phyloP scores from a whole-genome alignment of 2,797 vertebrate genomes.

The Sorex maritimensis region DNA sequence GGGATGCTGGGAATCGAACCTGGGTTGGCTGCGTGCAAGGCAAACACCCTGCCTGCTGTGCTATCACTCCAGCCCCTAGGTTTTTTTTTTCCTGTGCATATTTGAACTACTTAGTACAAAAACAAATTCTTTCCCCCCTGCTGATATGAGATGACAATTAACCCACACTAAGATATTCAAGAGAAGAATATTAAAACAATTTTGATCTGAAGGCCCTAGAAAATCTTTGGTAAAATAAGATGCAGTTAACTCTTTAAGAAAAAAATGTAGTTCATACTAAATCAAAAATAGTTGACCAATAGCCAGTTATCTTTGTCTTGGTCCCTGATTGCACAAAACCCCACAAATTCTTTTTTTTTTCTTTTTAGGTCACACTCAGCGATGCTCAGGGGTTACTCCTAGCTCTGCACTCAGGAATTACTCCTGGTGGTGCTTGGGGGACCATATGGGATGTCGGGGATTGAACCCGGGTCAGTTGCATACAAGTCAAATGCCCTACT shows the following conservation, averaged over 20 bases:
- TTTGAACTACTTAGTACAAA: slow-evolving; percentile 56
- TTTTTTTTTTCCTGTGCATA: slow-evolving; percentile 42
- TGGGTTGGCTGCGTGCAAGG: too few relatives aligned
- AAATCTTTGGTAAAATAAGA: slow-evolving; percentile 26
- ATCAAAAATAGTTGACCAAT: slow-evolving; percentile 38
- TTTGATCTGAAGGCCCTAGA: slow-evolving; percentile 30
- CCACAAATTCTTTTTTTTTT: not conserved
- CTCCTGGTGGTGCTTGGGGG: too few relatives aligned
- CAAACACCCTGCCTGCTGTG: too few relatives aligned
- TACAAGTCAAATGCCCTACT: too few relatives aligned
- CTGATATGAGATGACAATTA: slow-evolving; percentile 54
- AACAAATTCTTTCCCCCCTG: slow-evolving; percentile 54
- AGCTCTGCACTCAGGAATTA: too few relatives aligned
- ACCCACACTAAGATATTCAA: slow-evolving; percentile 29
- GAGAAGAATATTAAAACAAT: slow-evolving; percentile 19
- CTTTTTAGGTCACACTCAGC: too few relatives aligned
- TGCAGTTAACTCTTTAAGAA: not conserved
- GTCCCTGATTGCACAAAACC: not conserved
- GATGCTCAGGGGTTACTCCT: too few relatives aligned
- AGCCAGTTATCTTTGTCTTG: not conserved
- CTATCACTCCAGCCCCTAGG: too few relatives aligned
- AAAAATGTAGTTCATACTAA: not conserved
- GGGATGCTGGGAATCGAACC: too few relatives aligned
- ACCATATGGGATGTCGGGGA: too few relatives aligned
- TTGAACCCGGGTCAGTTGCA: too few relatives aligned